Evolutionary conservation across 2,888 invertebrate species (phyloP).

Genomic region (Caenorhabditis panamensis): DNA sequence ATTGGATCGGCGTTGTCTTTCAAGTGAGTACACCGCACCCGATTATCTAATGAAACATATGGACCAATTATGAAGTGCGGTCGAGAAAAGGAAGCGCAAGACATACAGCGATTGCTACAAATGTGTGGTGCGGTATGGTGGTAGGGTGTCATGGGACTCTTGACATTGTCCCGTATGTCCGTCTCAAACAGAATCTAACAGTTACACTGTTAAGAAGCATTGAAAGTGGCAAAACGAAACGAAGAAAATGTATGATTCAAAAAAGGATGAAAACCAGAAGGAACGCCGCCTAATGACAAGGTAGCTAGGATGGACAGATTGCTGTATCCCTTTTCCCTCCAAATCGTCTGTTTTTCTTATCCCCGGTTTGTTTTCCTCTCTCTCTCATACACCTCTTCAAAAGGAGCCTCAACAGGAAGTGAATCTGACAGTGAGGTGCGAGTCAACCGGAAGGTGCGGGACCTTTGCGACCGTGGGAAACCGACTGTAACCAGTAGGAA

Average conservation of each 20-base stretch:
- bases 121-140: too few species aligned
- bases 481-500: too few species aligned
- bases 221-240: too few species aligned
- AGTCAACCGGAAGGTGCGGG: neutral
- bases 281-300: constrained; percentile 47
- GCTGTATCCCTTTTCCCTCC: neutral
- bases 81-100: constrained; percentile 18
- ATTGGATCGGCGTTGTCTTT: constrained; percentile 19
- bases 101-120: too few species aligned
- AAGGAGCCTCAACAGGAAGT: too few species aligned
- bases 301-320: constrained; percentile 2
- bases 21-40: constrained; percentile 14
- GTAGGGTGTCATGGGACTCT: neutral
- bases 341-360: too few species aligned
- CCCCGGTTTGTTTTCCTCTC: too few species aligned
- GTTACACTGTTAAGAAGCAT: neutral
- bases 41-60: constrained; percentile 54
- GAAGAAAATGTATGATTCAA: neutral
- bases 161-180: neutral
- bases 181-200: neutral
- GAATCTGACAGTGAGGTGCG: constrained; percentile 7
- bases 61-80: constrained; percentile 43
- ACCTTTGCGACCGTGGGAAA: neutral
- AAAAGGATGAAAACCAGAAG: constrained; percentile 7
- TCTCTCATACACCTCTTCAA: too few species aligned